phyloP scores from a whole-genome alignment of 1,140 invertebrate genomes.

The Drosophila malerkotliana region DNA sequence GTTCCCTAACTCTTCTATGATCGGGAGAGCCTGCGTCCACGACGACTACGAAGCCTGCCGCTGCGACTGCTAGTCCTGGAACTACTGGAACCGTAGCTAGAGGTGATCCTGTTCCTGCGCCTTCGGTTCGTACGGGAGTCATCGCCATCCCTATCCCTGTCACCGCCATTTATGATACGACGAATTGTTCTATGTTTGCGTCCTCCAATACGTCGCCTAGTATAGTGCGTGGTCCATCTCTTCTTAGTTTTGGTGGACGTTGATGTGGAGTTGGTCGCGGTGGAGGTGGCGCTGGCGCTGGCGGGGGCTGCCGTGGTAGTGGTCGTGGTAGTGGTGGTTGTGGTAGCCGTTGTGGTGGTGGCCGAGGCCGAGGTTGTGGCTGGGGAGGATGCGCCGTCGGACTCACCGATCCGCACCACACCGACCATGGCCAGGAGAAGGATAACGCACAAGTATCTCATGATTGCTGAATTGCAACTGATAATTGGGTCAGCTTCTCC shows the following conservation, averaged over 20 bases:
- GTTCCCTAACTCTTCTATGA: too few relatives aligned
- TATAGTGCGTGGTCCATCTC: neutral
- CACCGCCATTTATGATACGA: too few relatives aligned
- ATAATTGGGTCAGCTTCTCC: neutral
- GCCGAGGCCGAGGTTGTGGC: neutral
- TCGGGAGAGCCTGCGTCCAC: neutral
- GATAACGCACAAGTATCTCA: constrained; percentile 13
- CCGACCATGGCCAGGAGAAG: constrained; percentile 8
- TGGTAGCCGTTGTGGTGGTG: neutral
- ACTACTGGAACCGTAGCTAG: neutral
- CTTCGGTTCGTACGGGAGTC: too few relatives aligned
- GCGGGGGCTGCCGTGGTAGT: neutral
- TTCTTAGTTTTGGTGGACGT: neutral
- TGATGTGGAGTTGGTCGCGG: neutral
- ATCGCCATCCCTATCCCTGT: too few relatives aligned
- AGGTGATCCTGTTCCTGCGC: neutral
- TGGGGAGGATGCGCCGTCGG: neutral
- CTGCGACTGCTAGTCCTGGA: neutral
- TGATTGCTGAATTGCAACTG: constrained; percentile 1
- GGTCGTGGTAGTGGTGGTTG: neutral
- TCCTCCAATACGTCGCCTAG: too few relatives aligned
- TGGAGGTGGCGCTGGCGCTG: neutral
- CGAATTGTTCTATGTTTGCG: too few relatives aligned
- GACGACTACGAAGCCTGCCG: neutral
- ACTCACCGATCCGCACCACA: constrained; percentile 4